These are phyloP conservation scores for Muntiacus reevesi DNA, from an alignment of 2,113 vertebrate genomes.

Conservation along the genomic window DNA sequence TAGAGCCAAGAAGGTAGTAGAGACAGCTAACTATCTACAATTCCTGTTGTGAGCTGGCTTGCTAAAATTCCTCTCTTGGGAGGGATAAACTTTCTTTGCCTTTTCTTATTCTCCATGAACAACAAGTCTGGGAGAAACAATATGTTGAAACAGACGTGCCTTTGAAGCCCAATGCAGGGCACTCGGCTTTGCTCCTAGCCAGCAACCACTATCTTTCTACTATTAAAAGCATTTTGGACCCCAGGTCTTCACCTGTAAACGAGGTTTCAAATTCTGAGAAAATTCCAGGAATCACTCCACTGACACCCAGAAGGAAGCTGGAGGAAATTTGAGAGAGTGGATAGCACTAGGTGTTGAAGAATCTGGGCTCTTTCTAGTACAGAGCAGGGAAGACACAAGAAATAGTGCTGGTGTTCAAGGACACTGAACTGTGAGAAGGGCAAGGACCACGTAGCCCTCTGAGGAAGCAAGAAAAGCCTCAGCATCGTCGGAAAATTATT, in stretches of 20 bases:
- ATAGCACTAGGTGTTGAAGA: not conserved
- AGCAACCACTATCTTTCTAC: not conserved
- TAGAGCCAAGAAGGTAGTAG: not conserved
- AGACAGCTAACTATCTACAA: not conserved
- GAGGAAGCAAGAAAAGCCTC: not conserved
- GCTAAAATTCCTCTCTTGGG: not conserved
- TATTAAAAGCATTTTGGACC: not conserved
- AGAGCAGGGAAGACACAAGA: not conserved
- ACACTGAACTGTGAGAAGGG: not conserved
- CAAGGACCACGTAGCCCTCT: not conserved
- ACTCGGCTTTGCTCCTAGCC: not conserved
- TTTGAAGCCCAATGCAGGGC: not conserved
- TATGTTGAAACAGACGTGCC: not conserved
- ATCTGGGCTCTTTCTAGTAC: not conserved
- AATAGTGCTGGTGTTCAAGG: not conserved
- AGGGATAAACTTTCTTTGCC: not conserved
- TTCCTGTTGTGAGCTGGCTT: not conserved
- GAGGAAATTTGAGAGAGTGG: not conserved
- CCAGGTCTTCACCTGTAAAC: not conserved
- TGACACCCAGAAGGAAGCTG: not conserved
- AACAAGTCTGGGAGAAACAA: not conserved
- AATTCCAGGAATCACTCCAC: not conserved
- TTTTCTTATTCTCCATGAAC: not conserved
- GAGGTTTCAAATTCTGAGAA: slow-evolving; percentile 14
- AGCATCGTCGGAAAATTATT: not conserved